Base-by-base conservation (phyloP, 2,113 vertebrate species). In the Calonectris borealis region DNA sequence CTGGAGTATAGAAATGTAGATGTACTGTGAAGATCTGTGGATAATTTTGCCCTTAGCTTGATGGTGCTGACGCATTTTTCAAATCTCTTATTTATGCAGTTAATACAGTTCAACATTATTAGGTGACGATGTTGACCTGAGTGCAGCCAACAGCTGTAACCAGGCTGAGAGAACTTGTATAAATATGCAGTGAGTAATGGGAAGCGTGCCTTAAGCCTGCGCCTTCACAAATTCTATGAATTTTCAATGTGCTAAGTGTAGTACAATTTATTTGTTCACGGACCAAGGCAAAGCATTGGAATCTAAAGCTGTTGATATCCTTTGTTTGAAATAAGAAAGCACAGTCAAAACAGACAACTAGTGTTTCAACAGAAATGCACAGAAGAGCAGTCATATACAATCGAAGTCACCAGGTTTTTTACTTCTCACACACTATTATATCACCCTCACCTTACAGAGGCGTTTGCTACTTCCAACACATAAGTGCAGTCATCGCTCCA, bases 231-330 rank as follows among this genome's bases (percentile, higher is more conserved):
- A 93, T 78, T 81, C 95, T 86, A 88, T 94, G 93, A 93, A 96
- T 96, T 95, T 96, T 94, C 94, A 93, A 55, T 95, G 86, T 81
- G 55, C 64, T 93, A 94, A 94, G 49, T 58, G 76, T 83, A 78
- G 79, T 75, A 75, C 72, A 88, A 57, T 90, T 92, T 96, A 94
- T 92, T 94, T 95, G 90, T 68, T 86, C 80, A 68, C 79, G 79
- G 69, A 88, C 51, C 83, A 81, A 60, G 57, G 51, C n/a, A 2
- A 78, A 78, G 64, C 55, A 40, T 16, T 73, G 55, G 54, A 80
- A 86, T 86, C 26, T 86, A 46, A 86, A 92, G 68, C 82, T 94
- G 79, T 83, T 81, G 76, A 25, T 93, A 86, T 25, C 34, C 40
- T 95, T 93, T 90, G 83, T 92, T 81, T 90, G 72, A 75, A 94